Conservation (phyloP, 2,113 vertebrate genomes). For the Aptenodytes patagonicus region DNA sequence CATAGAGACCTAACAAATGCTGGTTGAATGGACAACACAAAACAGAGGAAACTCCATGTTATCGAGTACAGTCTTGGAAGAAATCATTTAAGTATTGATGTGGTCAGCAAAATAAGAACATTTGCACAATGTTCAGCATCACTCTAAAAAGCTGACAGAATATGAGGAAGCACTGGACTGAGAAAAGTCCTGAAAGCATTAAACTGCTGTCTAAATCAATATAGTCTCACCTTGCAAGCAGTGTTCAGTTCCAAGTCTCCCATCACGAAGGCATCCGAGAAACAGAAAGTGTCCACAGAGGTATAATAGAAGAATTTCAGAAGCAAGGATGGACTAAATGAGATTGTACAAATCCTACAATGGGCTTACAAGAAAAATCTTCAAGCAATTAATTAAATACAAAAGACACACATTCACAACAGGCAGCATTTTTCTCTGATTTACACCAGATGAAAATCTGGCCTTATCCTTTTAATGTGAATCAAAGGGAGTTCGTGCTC, state of each 20-base stretch:
- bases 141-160: conserved; percentile 10
- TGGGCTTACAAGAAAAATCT: conserved; percentile 10
- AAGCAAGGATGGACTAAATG: not conserved
- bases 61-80: not conserved
- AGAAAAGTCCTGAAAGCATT: not conserved
- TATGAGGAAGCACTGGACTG: not conserved
- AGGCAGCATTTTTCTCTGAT: not conserved
- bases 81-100: not conserved
- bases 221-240: not conserved
- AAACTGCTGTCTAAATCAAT: not conserved
- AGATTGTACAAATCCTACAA: conserved; percentile 20
- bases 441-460: not conserved
- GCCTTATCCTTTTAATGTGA: not conserved
- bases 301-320: not conserved
- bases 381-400: conserved; percentile 22
- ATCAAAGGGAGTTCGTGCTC: not conserved
- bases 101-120: not conserved
- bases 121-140: not conserved
- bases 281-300: not conserved
- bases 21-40: not conserved
- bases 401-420: not conserved
- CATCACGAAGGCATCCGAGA: not conserved
- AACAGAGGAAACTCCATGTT: not conserved
- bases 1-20: not conserved
- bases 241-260: not conserved